These are phyloP conservation scores for Apoderus coryli DNA, from an alignment of 2,888 invertebrate genomes.

Conservation along the genomic window DNA sequence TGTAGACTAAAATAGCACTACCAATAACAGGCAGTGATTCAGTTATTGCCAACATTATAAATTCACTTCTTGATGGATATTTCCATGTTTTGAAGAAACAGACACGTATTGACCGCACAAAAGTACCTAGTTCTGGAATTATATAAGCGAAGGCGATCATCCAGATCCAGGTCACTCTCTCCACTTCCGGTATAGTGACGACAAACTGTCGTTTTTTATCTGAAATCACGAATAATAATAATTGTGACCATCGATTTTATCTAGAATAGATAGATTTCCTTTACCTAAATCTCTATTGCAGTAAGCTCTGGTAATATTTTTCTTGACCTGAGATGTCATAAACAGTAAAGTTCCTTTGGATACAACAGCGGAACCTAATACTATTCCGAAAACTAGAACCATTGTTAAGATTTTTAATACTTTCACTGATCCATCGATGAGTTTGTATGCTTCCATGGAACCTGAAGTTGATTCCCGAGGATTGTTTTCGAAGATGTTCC, in stretches of 20 bases:
- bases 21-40: constrained; percentile 72
- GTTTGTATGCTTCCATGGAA: constrained; percentile 48
- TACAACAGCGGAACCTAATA: constrained; percentile 51
- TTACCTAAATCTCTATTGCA: constrained; percentile 41
- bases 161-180: constrained; percentile 68
- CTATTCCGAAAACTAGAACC: constrained; percentile 46
- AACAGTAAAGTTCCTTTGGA: constrained; percentile 62
- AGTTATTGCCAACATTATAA: constrained; percentile 46
- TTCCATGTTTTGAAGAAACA: constrained; percentile 56
- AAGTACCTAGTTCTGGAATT: constrained; percentile 60
- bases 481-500: constrained; percentile 68
- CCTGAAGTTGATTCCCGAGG: constrained; percentile 52
- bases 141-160: constrained; percentile 58
- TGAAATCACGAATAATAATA: constrained; percentile 23
- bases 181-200: constrained; percentile 44
- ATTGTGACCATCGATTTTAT: neutral
- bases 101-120: constrained; percentile 45
- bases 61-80: constrained; percentile 39
- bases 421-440: constrained; percentile 46
- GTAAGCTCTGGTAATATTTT: constrained; percentile 38
- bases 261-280: no score
- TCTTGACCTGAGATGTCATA: constrained; percentile 54
- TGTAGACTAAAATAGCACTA: constrained; percentile 56
- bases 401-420: constrained; percentile 54
- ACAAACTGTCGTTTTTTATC: constrained; percentile 41